Conservation (phyloP, 2,113 vertebrate genomes). For the Mustela lutreola region DNA sequence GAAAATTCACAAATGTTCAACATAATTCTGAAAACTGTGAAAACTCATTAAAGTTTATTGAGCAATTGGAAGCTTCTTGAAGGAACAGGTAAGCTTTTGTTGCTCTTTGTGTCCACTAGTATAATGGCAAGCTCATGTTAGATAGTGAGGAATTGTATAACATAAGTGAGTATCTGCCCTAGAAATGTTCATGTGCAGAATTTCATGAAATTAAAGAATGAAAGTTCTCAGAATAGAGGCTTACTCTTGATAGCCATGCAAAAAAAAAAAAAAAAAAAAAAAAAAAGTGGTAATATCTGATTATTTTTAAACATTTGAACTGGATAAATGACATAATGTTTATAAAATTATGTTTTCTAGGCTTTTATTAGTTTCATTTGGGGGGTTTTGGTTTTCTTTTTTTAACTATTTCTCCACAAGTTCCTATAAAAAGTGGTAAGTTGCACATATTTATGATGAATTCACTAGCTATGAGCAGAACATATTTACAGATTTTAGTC, state of each 20-base stretch:
- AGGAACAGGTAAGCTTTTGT: background rate
- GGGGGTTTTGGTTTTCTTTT: background rate
- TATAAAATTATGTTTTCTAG: background rate
- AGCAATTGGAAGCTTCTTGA: constrained; percentile 32
- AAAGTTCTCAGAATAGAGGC: background rate
- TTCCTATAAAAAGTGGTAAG: background rate
- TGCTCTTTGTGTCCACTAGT: background rate
- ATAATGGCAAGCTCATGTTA: background rate
- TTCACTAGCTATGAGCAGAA: background rate
- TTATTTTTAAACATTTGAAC: background rate
- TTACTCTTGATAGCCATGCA: background rate
- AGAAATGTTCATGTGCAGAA: background rate
- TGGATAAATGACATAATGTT: background rate
- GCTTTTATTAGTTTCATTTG: background rate
- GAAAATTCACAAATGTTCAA: constrained; percentile 61
- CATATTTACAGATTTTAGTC: background rate
- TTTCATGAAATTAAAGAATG: background rate
- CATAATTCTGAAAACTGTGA: constrained; percentile 44
- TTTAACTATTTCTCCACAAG: background rate
- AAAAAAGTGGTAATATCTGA: background rate
- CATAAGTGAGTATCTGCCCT: background rate
- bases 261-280: background rate
- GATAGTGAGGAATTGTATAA: background rate
- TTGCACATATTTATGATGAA: background rate
- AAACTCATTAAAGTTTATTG: background rate